Evolutionary conservation across 2,888 invertebrate genomes (phyloP).

Genomic region (Allolobophora icterica): DNA sequence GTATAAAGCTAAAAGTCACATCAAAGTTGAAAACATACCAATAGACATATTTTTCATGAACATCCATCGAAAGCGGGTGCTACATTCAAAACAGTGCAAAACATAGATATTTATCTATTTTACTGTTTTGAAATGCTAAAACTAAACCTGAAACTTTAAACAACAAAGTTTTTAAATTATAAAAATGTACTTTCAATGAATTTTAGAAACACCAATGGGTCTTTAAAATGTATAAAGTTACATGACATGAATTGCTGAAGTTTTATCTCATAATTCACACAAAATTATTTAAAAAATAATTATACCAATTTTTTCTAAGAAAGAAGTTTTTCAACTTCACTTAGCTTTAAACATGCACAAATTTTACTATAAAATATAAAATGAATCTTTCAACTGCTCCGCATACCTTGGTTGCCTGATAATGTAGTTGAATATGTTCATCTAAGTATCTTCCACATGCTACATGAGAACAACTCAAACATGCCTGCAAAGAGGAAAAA

Average conservation of each 20-base stretch:
- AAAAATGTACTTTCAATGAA: neutral
- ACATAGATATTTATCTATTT: neutral
- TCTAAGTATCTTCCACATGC: slow-evolving; percentile 63
- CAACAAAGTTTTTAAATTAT: neutral
- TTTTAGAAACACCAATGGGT: neutral
- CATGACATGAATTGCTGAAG: neutral
- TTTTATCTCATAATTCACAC: neutral
- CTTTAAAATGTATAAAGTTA: neutral
- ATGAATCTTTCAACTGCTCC: slow-evolving; percentile 6
- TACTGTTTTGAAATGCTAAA: neutral
- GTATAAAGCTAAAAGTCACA: too few relatives aligned
- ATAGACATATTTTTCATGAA: slow-evolving; percentile 63
- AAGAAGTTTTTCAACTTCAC: neutral
- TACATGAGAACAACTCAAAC: slow-evolving; percentile 61
- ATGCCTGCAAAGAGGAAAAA: slow-evolving; percentile 54
- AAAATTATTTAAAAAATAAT: neutral
- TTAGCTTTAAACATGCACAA: neutral
- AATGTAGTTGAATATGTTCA: slow-evolving; percentile 62
- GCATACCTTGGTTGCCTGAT: slow-evolving; percentile 57
- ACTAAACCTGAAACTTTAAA: neutral
- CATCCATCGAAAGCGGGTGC: slow-evolving; percentile 63
- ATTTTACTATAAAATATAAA: neutral
- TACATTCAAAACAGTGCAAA: slow-evolving; percentile 46
- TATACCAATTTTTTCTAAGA: neutral
- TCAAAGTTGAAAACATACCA: slow-evolving; percentile 54